Base-by-base conservation (phyloP, 2,113 vertebrate genomes). In the Misgurnus anguillicaudatus region DNA sequence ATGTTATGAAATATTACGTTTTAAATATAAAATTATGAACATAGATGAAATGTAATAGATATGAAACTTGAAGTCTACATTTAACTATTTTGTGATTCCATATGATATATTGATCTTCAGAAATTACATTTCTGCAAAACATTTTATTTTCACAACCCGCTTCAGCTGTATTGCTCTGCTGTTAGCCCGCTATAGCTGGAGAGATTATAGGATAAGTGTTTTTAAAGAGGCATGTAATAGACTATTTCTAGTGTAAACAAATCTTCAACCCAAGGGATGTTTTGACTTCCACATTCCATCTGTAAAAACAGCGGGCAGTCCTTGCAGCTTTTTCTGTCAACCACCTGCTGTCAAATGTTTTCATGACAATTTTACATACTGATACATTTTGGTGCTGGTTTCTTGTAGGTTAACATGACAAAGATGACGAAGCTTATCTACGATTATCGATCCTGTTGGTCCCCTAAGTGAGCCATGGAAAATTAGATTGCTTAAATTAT, bases 401-500 rank as follows among this genome's bases (percentile, higher is more conserved):
- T 10, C 53, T 71, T 24, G 19, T 66, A 48, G 9, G 7, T 55
- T 82, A 13, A 48, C 61, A 79, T 67, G 74, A 78, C 17, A 71
- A 55, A 55, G 57, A 21, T 61, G 71, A 61, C 47, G 8, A 47
- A 71, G 24, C 74, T 79, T 75, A 65, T 58, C 3, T 24, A 51
- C 0, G 73, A 51, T 61, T 57, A 83, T 75, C 90, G 86, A 86
- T 84, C 81, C 51, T 81, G 83, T 80, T 82, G 86, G 77, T 85
- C 83, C 82, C 84, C 74, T 83, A 85, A 90, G 87, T 85, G 85
- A 85, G 77, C 47, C 61, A 78, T 76, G 60, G 61, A 61, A 89
- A 89, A 89, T 88, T 80, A 82, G 86, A 89, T 84, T 84, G 85
- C 81, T 66, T 72, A 77, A 83, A 82, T 65, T 79, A 88, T 66